Evolutionary conservation across 2,888 invertebrate species (phyloP).

Genomic region (Proisotoma minuta): DNA sequence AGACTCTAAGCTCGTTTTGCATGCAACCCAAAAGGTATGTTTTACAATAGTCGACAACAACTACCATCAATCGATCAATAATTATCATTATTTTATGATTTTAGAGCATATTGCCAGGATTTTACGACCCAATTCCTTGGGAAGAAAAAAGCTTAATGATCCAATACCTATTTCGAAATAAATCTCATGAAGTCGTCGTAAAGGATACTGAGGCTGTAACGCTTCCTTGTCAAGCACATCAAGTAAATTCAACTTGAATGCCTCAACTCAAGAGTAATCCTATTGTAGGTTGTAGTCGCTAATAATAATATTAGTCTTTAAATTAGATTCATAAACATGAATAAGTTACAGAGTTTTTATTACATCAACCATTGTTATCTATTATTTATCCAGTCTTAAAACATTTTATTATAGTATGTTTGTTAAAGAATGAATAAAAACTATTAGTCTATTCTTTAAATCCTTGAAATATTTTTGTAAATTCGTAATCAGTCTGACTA

Average conservation of each 20-base stretch:
- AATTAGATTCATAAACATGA: neutral
- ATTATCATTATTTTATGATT: conserved; percentile 49
- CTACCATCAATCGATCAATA: neutral
- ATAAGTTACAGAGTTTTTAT: neutral
- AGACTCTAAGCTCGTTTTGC: conserved; percentile 79
- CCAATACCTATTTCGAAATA: conserved; percentile 76
- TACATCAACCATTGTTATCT: too few species aligned
- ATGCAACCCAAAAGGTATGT: conserved; percentile 77
- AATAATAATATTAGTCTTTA: too few species aligned
- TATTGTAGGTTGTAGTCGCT: too few species aligned
- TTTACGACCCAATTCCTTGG: conserved; percentile 91
- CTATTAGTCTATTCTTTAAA: conserved; percentile 38
- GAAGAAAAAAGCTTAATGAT: conserved; percentile 83
- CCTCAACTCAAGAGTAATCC: too few species aligned
- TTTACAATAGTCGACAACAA: neutral
- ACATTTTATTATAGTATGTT: too few species aligned
- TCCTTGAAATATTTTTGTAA: conserved; percentile 43
- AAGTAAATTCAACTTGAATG: too few species aligned
- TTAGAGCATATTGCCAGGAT: conserved; percentile 90
- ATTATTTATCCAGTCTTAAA: too few species aligned
- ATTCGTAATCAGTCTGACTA: conserved; percentile 36
- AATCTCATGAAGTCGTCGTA: conserved; percentile 71
- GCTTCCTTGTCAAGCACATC: too few species aligned
- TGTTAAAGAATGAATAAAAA: too few species aligned
- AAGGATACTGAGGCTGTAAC: conserved; percentile 73